Base-by-base conservation (phyloP, 2,113 vertebrate genomes). In the Limnothrissa miodon region DNA sequence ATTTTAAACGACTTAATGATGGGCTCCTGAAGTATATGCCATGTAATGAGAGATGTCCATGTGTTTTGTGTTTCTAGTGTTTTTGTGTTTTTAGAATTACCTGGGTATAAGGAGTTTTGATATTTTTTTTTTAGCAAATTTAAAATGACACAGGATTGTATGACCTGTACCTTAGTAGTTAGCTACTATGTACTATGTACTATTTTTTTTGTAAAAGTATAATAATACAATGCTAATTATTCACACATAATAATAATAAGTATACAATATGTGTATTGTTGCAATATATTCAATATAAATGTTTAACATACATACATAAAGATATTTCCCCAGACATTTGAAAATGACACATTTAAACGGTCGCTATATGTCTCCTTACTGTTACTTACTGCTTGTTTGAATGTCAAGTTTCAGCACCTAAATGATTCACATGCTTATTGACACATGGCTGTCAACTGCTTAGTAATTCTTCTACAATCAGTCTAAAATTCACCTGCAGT, bases 381-480 rank as follows among this genome's bases (percentile, higher is more conserved):
- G 19, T 21, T 6, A 56, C 51, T 1, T 5, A 56, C 4, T 4
- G 51, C 21, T 19, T 56, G 46, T 17, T 21, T 56, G 51, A 56
- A 56, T 56, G 51, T 56, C 51, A 56, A 10, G 15, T 56, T 56
- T 56, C 53, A 56, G 53, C 17, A 56, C 19, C 19, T 6, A 29
- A 13, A 62, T 25, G n/a, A 62, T 25, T 62, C 59, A 62, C 59
- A n/a, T 56, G 46, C n/a, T 21, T 56, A 48, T 17, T 48, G 46
- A 48, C 46, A 48, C 46, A 21, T 7, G 21, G 59, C 59, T 62
- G n/a, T 62, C 59, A 62, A 25, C 25, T 62, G 25, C 59, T 62
- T 29, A 62, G 59, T 62, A 62, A 62, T 62, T 29, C 59, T 62
- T 62, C 59, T n/a, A 56, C 53, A 62, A n/a, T 62, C 59, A 29